Base-by-base conservation (phyloP, 2,888 invertebrate genomes). In the Argyra leucocephala region DNA sequence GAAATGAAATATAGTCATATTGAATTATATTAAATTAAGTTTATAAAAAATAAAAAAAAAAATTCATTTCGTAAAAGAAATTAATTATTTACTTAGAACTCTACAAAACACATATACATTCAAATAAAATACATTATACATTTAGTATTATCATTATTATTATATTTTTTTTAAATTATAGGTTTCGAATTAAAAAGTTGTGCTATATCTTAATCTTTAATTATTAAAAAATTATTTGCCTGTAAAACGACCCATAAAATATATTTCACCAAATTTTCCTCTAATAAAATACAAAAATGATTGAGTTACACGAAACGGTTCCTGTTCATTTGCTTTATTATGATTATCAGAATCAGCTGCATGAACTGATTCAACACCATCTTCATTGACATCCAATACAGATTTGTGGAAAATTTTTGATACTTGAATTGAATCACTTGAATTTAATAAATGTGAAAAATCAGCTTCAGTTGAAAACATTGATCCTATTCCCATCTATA, bases 351-450 rank as follows among this genome's bases (percentile, higher is more conserved):
- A 18, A 75, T 74, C 72, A 37, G 91, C 91, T 57, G 89, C 91
- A 0, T 92, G 92, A 18, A 93, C 91, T 0, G 93, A 93, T 76
- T 93, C 93, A 2, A 90, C 88, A 1, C 94, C 93, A 75, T 91
- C 88, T 75, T 94, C 94, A 76, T 91, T 90, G 0, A 93, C 91
- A 74, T 92, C 90, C 71, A 94, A 89, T 74, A 88, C 91, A 0
- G 92, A 90, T 76, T 93, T 93, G 76, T 94, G 93, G 1, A 92
- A 76, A 1, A 88, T 89, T 71, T 88, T 85, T 37, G 87, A 87
- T 0, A 93, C 88, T 65, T 74, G 76, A n/a, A 6, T 31, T 67
- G 69, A 81, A 79, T 22, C 72, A 2, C 15, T 69, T 70, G 62
- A 65, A 57, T 84, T 79, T 36, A 88, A 75, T 65, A 93, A 80